These are phyloP conservation scores for Aleiodes testaceus DNA, from an alignment of 2,888 invertebrate genomes.

Conservation along the genomic window DNA sequence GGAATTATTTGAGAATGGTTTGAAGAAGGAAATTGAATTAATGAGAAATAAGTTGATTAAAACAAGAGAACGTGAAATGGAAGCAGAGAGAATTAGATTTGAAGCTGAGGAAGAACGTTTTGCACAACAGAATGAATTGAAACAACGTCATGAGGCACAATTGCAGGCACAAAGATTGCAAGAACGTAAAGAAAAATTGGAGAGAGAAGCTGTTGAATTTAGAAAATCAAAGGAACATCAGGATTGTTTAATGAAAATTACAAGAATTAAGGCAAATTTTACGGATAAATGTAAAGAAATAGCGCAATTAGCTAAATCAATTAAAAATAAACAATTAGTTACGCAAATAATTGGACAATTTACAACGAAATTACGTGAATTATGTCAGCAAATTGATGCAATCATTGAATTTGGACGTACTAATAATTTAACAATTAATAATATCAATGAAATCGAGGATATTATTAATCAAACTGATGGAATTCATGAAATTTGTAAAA, in stretches of 20 bases:
- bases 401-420: slow-evolving; percentile 65
- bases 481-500: slow-evolving; percentile 57
- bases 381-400: slow-evolving; percentile 62
- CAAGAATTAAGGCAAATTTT: slow-evolving; percentile 51
- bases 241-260: slow-evolving; percentile 71
- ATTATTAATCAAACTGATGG: slow-evolving; percentile 61
- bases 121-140: slow-evolving; percentile 75
- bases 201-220: slow-evolving; percentile 61
- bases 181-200: slow-evolving; percentile 58
- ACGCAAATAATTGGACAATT: slow-evolving; percentile 55
- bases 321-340: slow-evolving; percentile 61
- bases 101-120: slow-evolving; percentile 75
- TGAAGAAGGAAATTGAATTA: slow-evolving; percentile 65
- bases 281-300: slow-evolving; percentile 59
- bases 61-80: slow-evolving; percentile 64
- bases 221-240: slow-evolving; percentile 73
- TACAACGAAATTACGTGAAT: slow-evolving; percentile 65
- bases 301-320: slow-evolving; percentile 53
- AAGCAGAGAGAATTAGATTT: slow-evolving; percentile 73
- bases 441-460: slow-evolving; percentile 61
- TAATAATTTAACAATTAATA: slow-evolving; percentile 51
- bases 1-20: slow-evolving; percentile 65
- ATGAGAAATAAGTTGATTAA: slow-evolving; percentile 56
- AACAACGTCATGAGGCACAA: slow-evolving; percentile 70
- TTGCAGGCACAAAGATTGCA: slow-evolving; percentile 57